Evolutionary conservation across 2,113 vertebrate genomes (phyloP).

Genomic region (Corvus hawaiiensis): DNA sequence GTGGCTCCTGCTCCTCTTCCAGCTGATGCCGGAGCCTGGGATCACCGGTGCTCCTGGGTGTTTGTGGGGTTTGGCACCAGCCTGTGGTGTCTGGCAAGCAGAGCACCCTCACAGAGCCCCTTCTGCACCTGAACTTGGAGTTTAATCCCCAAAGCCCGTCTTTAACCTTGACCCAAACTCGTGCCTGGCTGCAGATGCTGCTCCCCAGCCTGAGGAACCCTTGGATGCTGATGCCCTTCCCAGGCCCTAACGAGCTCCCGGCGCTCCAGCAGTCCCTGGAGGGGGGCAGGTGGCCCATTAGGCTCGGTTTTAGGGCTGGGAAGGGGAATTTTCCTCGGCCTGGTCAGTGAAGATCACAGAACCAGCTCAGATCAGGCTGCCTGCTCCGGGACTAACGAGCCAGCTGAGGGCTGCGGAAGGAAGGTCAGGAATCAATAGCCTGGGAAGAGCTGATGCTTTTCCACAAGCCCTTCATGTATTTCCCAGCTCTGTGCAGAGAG

Average conservation of each 20-base stretch:
- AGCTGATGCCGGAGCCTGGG: neutral
- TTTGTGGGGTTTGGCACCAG: neutral
- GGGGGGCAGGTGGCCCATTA: neutral
- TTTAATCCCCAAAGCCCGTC: neutral
- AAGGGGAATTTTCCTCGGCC: neutral
- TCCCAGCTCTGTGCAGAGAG: neutral
- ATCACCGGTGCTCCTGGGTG: accelerated
- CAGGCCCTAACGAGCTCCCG: accelerated
- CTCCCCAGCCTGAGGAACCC: neutral
- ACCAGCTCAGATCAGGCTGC: neutral
- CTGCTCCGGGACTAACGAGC: constrained; percentile 8
- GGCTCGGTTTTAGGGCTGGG: neutral
- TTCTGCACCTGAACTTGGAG: neutral
- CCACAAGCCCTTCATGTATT: neutral
- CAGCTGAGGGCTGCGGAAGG: neutral
- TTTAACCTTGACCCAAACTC: neutral
- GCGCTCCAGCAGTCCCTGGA: neutral
- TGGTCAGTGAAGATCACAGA: neutral
- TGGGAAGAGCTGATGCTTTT: neutral
- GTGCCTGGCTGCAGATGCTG: neutral
- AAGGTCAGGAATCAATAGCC: constrained; percentile 46
- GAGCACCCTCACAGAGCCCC: accelerated
- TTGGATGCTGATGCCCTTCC: accelerated
- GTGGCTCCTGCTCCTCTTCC: neutral
- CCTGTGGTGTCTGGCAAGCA: neutral